These are phyloP conservation scores for Eurytoma adleriae DNA, from an alignment of 2,888 invertebrate species.

Conservation along the genomic window DNA sequence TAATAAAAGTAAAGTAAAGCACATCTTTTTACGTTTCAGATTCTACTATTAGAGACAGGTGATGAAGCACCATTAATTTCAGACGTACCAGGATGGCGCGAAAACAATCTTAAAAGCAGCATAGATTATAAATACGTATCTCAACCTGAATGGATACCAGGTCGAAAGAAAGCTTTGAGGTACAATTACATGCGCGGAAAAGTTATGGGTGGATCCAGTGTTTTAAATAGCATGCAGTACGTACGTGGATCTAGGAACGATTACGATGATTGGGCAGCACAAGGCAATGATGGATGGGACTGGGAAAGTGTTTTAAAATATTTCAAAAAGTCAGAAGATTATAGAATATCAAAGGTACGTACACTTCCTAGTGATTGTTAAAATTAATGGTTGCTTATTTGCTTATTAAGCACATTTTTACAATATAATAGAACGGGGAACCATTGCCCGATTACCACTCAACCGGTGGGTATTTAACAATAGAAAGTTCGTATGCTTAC, in stretches of 20 bases:
- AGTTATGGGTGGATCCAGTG: constrained; percentile 46
- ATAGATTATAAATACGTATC: constrained; percentile 20
- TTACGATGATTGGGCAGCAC: constrained; percentile 69
- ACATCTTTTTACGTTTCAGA: constrained; percentile 71
- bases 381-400: too few species aligned
- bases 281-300: constrained; percentile 43
- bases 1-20: neutral
- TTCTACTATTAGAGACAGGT: constrained; percentile 81
- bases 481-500: neutral
- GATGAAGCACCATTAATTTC: constrained; percentile 81
- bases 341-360: constrained; percentile 63
- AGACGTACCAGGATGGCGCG: constrained; percentile 82
- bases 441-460: neutral
- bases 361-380: constrained; percentile 57
- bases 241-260: constrained; percentile 21
- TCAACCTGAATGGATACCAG: neutral
- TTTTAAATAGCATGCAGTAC: constrained; percentile 34
- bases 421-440: too few species aligned
- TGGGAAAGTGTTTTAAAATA: constrained; percentile 79
- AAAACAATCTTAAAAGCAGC: constrained; percentile 67
- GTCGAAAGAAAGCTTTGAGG: constrained; percentile 71
- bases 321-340: constrained; percentile 39
- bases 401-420: too few species aligned
- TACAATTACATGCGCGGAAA: constrained; percentile 82
- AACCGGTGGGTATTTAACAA: neutral